A percentile compares a stretch with the other conserved stretches of the same genome.
Conservation (phyloP, 1,140 invertebrate genomes). For the Neodiprion pinetum region DNA sequence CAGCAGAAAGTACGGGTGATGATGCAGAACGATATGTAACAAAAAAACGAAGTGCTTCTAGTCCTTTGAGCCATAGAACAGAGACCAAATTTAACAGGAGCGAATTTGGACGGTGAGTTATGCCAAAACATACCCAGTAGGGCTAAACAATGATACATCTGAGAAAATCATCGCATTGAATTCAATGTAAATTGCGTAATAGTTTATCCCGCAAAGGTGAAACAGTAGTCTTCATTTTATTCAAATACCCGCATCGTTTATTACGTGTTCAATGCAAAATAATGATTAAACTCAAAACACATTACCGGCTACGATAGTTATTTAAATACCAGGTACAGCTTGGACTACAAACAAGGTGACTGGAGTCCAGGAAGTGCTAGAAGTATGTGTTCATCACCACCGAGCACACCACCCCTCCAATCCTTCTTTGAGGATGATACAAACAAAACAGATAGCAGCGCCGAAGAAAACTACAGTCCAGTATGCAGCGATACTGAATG, state of each 20-base stretch:
- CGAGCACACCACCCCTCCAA: slow-evolving; percentile 47
- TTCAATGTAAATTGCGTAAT: too few relatives aligned
- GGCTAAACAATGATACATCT: too few relatives aligned
- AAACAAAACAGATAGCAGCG: slow-evolving; percentile 34
- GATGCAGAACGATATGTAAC: slow-evolving; percentile 29
- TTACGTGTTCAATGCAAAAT: neutral
- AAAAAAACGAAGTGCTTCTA: slow-evolving; percentile 40
- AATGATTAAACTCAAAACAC: too few relatives aligned
- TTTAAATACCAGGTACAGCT: slow-evolving; percentile 43
- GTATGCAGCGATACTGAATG: slow-evolving; percentile 54
- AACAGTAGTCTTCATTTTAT: neutral
- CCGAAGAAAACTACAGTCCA: slow-evolving; percentile 57
- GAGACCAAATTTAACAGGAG: slow-evolving; percentile 39
- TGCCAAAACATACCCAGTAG: neutral
- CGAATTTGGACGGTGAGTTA: slow-evolving; percentile 36
- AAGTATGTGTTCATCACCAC: slow-evolving; percentile 48
- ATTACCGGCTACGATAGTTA: neutral
- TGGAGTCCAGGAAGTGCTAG: slow-evolving; percentile 49
- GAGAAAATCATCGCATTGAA: too few relatives aligned
- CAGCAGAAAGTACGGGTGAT: slow-evolving; percentile 18
- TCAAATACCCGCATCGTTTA: neutral
- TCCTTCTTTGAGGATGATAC: slow-evolving; percentile 35
- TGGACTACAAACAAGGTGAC: slow-evolving; percentile 49
- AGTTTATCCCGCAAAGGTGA: too few relatives aligned
- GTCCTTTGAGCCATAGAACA: slow-evolving; percentile 24